Evolutionary conservation across 2,888 invertebrate species (phyloP), one percentile per base, ranked within the genome.

Genomic region (Harpalus rufipes): DNA sequence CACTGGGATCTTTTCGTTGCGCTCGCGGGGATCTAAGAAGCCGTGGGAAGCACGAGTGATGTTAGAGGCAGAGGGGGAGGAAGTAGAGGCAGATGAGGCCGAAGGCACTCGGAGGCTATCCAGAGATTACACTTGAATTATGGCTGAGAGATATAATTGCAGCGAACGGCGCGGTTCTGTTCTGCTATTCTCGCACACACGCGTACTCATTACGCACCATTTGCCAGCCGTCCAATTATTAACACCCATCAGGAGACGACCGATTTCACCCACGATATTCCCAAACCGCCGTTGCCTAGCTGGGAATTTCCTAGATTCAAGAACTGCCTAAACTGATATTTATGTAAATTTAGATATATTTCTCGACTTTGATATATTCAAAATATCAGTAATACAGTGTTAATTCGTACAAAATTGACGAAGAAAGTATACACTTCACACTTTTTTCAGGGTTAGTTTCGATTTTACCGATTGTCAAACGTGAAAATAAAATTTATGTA

Each of bases 81-180:
- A 84, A 74, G 86, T 86, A 85, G 88, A 87, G 88, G 87, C 90
- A 90, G 89, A 90, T 90, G 90, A 90, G 87, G 86, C 86, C 86
- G 82, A 86, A 85, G 85, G 90, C 90, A 89, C 90, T 90, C 89
- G 88, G 89, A 90, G 90, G 89, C 90, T 90, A 90, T 79, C 90
- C 90, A 90, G 91, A 93, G 92, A 92, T 92, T 93, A 93, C 93
- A 92, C 92, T 92, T 93, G 93, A 94, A 93, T 92, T 92, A 92
- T 92, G 90, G 91, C 91, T 90, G 91, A 91, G 91, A 92, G 92
- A 92, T 92, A 92, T 92, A 92, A 92, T 92, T 92, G 92, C 91
- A 90, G 91, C 32, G 32, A 6, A 6, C 32, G 32, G 32, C 89
- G 90, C 88, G 86, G 44, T 51, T 51, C 87, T 68, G 81, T 59